Conservation (phyloP, 1,140 invertebrate genomes). For the Drosophila watanabei region DNA sequence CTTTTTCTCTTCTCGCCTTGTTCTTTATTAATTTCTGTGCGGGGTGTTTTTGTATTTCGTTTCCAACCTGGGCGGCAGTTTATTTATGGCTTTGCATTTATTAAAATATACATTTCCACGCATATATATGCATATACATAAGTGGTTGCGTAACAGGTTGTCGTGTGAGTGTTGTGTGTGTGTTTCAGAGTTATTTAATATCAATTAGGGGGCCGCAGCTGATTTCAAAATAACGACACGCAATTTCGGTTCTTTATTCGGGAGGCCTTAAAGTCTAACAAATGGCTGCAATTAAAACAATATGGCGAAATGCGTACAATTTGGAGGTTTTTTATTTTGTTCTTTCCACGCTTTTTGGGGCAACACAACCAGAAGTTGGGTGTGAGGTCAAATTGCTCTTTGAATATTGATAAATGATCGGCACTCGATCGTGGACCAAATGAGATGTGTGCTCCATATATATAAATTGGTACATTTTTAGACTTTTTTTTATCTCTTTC, state of each 20-base stretch:
- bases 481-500: conserved; percentile 17
- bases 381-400: conserved; percentile 58
- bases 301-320: conserved; percentile 75
- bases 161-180: conserved; percentile 14
- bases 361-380: conserved; percentile 30
- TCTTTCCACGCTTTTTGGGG: conserved; percentile 31
- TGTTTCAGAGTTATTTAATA: conserved; percentile 72
- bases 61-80: conserved; percentile 69
- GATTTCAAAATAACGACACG: conserved; percentile 82
- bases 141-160: conserved; percentile 69
- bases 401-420: conserved; percentile 79
- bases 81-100: conserved; percentile 83
- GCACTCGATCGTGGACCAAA: conserved; percentile 39
- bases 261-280: conserved; percentile 47
- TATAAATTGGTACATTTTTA: background rate
- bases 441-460: conserved; percentile 8
- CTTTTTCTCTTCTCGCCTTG: conserved; percentile 39
- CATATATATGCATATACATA: conserved; percentile 1
- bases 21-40: conserved; percentile 68
- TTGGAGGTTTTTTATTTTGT: conserved; percentile 53
- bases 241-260: conserved; percentile 30
- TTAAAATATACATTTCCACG: conserved; percentile 60
- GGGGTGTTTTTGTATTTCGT: background rate
- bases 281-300: conserved; percentile 82
- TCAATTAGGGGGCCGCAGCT: conserved; percentile 74